Base-by-base conservation (phyloP, 2,888 invertebrate species). In the Drosophila seclusa region DNA sequence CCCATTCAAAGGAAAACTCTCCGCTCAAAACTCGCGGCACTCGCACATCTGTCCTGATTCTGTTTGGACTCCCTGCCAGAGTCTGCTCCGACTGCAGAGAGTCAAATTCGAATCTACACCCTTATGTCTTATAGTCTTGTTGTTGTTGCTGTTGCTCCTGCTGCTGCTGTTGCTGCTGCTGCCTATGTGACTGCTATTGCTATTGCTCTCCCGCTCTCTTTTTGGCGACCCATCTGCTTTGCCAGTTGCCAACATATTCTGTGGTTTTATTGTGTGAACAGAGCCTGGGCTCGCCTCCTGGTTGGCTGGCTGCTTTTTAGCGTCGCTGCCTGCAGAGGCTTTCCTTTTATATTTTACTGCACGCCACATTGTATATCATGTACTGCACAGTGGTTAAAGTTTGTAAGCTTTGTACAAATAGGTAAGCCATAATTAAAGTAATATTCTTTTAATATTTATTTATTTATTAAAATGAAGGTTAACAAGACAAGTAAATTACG, bases 211-310 rank as follows among this genome's bases (percentile, higher is more conserved):
- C 67, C 78, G 74, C 83, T 83, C 80, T 82, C 79, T 75, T 55
- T 77, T 76, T 63, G 70, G 38, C 74, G 66, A 65, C 80, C 89
- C 91, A 92, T 93, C 93, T 93, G 93, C 89, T 93, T 92, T 92
- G 89, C 85, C 91, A 91, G 92, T 92, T 92, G 87, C 88, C 91
- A 91, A 92, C 93, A 93, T 93, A 93, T 93, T 93, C 91, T 93
- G 90, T 87, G 87, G 90, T 92, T 92, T 92, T 91, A 91, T 92
- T 92, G 89, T 85, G 59, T 69, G 65, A 45, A 55, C 60, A 70
- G 76, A 70, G 84, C 76, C 74, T 73, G 78, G 73, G 62, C 66
- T 57, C 76, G 80, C 78, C 71, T 83, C 81, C 90, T 91, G 92
- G 92, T 91, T 92, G 91, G 91, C 79, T 91, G 85, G 69, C 73